Conservation (phyloP, 2,888 invertebrate species). For the Argyra leucocephala region DNA sequence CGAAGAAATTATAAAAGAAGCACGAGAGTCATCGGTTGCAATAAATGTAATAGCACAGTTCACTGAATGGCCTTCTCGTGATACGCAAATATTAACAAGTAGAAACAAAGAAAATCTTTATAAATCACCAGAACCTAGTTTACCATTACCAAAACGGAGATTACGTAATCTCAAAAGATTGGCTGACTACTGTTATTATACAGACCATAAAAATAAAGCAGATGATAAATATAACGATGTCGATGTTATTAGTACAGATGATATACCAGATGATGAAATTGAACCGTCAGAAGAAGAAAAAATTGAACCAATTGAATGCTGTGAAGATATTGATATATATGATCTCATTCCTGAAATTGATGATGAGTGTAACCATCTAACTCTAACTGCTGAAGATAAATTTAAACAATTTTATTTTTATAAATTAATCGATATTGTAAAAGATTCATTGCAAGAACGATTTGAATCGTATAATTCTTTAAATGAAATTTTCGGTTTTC, state of each 20-base stretch:
- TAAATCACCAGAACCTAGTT: slow-evolving; percentile 8
- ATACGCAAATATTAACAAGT: neutral
- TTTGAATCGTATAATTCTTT: slow-evolving; percentile 8
- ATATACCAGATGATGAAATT: slow-evolving; percentile 9
- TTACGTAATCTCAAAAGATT: slow-evolving; percentile 9
- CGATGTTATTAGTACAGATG: slow-evolving; percentile 4
- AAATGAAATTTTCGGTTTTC: slow-evolving; percentile 7
- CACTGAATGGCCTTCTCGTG: neutral
- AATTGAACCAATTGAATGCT: slow-evolving; percentile 9
- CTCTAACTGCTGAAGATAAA: slow-evolving; percentile 8
- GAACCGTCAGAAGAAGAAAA: neutral
- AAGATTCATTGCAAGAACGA: slow-evolving; percentile 7
- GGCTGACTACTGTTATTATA: slow-evolving; percentile 13
- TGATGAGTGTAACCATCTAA: neutral
- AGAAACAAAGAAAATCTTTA: neutral
- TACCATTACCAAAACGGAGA: slow-evolving; percentile 8
- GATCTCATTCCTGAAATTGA: slow-evolving; percentile 5
- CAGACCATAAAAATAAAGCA: slow-evolving; percentile 30
- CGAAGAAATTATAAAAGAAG: slow-evolving; percentile 8
- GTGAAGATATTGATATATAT: slow-evolving; percentile 7
- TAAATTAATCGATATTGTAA: slow-evolving; percentile 8
- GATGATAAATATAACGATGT: slow-evolving; percentile 26
- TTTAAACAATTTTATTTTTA: slow-evolving; percentile 10
- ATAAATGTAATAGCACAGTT: slow-evolving; percentile 11
- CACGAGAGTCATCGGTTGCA: slow-evolving; percentile 8